Evolutionary conservation across 2,888 invertebrate species (phyloP), one percentile per base, ranked within the genome.

Genomic region (Eupithecia insigniata): DNA sequence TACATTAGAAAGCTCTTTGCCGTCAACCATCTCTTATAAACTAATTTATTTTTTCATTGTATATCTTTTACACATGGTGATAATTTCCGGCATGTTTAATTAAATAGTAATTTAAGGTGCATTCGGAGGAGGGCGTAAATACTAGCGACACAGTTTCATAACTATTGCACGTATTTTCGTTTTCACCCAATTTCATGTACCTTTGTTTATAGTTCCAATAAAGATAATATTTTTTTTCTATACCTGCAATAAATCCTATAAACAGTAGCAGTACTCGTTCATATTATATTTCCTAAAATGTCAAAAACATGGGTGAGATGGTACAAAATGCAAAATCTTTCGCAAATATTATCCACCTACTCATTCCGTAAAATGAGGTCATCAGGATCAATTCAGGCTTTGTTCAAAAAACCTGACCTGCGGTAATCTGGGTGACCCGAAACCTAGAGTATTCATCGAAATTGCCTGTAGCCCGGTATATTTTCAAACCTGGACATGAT

Each of bases 361-460:
- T 60, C 30, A 60, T 60, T 60, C 30, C 8, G 2, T 60, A 30
- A 60, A 60, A 60, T 30, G 39, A 36, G 46, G n/a, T 4, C 10
- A 51, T 51, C 67, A 28, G 36, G 58, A 32, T 43, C 18, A 16
- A 66, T 66, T 46, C 30, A 69, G 30, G 58, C 46, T 60, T 66
- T 72, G 69, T 51, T 61, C 28, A 66, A 72, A 68, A 22, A 61
- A 66, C 36, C 68, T 46, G 36, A 60, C 58, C 60, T 68, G 58
- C 28, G 18, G 26, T 69, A 62, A 66, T 66, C 61, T 69, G 39
- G 61, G 62, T 46, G 62, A 64, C 55, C 66, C 51, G n/a, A 67
- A 66, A 32, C 46, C 69, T 72, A 66, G 61, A 69, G 46, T 64
- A 46, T 69, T 36, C 34, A 67, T 67, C 51, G 61, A 69, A 69